Evolutionary conservation across 1,140 invertebrate genomes (phyloP).

Genomic region (Streblospio benedicti): DNA sequence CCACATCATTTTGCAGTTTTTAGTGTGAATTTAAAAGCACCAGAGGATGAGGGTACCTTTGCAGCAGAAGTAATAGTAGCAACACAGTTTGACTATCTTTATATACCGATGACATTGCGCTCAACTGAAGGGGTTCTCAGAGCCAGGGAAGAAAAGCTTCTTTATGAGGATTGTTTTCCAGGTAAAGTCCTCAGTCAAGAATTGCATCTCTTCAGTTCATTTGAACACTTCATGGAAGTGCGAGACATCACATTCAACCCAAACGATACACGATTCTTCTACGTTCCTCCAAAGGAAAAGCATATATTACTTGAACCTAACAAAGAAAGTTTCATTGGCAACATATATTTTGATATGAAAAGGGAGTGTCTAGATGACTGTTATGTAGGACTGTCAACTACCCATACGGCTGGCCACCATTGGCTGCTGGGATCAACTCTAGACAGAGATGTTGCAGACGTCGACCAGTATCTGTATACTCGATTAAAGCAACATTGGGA

Average conservation of each 20-base stretch:
- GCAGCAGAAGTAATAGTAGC: slow-evolving; percentile 63
- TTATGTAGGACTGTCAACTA: slow-evolving; percentile 61
- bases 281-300: slow-evolving; percentile 15
- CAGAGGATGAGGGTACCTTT: slow-evolving; percentile 60
- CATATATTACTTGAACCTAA: neutral
- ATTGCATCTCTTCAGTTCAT: slow-evolving; percentile 64
- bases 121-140: slow-evolving; percentile 46
- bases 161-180: slow-evolving; percentile 77
- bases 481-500: slow-evolving; percentile 44
- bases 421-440: slow-evolving; percentile 65
- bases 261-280: slow-evolving; percentile 41
- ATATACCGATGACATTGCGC: slow-evolving; percentile 41
- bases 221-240: slow-evolving; percentile 60
- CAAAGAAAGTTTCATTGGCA: slow-evolving; percentile 46
- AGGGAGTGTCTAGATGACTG: slow-evolving; percentile 62
- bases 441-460: slow-evolving; percentile 47
- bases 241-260: slow-evolving; percentile 39
- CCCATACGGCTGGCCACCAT: slow-evolving; percentile 54
- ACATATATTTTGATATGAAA: slow-evolving; percentile 61
- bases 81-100: slow-evolving; percentile 59
- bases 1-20: slow-evolving; percentile 65
- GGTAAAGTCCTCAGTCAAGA: slow-evolving; percentile 67
- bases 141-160: slow-evolving; percentile 49
- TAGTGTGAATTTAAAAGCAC: slow-evolving; percentile 61
- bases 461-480: slow-evolving; percentile 49